These are phyloP conservation scores for Cygnus buccinator DNA, from an alignment of 2,113 vertebrate genomes.

Conservation along the genomic window DNA sequence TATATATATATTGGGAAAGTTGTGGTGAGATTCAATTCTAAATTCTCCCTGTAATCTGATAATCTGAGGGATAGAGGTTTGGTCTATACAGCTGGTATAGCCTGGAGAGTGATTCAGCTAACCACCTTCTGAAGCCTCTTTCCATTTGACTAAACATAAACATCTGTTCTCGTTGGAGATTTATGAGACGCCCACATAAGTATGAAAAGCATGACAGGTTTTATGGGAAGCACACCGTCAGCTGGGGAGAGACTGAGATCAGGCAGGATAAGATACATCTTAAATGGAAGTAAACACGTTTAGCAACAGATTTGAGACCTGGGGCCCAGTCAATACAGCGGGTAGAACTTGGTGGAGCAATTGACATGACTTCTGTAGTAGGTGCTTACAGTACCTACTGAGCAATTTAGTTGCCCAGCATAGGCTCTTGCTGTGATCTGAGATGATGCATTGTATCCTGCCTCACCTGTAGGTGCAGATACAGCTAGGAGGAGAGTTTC, in stretches of 20 bases:
- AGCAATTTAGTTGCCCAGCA: neutral
- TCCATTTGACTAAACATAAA: neutral
- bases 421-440: neutral
- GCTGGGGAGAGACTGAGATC: neutral
- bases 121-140: neutral
- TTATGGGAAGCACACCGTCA: neutral
- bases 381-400: neutral
- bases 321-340: neutral
- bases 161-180: neutral
- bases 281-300: neutral
- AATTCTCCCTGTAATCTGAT: neutral
- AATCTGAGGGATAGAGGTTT: neutral
- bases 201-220: neutral
- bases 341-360: neutral
- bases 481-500: neutral
- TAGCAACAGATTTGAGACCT: neutral
- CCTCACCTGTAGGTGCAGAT: neutral
- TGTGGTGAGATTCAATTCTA: neutral
- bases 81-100: neutral
- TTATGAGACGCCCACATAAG: neutral
- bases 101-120: neutral
- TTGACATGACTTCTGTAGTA: neutral
- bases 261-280: neutral
- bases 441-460: neutral
- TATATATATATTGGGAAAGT: neutral